Base-by-base conservation (phyloP, 2,113 vertebrate species). In the Agapornis roseicollis region DNA sequence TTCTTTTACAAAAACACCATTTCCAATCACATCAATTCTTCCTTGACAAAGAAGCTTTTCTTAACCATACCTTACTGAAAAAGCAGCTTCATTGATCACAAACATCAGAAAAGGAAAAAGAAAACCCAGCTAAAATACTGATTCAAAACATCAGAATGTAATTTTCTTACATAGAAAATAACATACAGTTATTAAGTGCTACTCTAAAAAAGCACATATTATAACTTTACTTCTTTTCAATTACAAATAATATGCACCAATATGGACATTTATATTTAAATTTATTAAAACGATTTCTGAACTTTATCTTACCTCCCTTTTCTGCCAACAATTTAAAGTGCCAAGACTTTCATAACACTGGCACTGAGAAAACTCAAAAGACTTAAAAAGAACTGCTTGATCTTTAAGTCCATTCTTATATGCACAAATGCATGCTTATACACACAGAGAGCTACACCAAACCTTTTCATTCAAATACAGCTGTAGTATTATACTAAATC, bases 91-190 rank as follows among this genome's bases (percentile, higher is more conserved):
- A 69, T 8, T 87, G 96, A 94, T 94, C 83, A 53, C 46, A 83
- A 71, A 86, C 81, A 85, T 95, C 65, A 72, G 29, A 37, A 76
- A 15, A n/a, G 18, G 3, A 14, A 46, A 44, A 44, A 83, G 64
- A 93, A 93, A 85, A n/a, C n/a, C n/a, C n/a, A 83, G 29, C 56
- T 92, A 90, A 89, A 96, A 94, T 95, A 89, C 24, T 95, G 87
- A 73, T 95, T 96, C 87, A 69, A 93, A 74, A 72, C 80, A 93
- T 89, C 87, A 88, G 80, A 96, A 95, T 50, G 6, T 68, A 77
- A 92, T 96, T 82, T 97, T 92, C 52, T 83, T 76, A 85, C 16
- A 16, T 94, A n/a, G n/a, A n/a, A n/a, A n/a, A n/a, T n/a, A n/a
- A n/a, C n/a, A n/a, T 96, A 42, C 22, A 79, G 28, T 81, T 66